Conservation (phyloP, 2,888 invertebrate genomes). For the Coleophora flavipennella region DNA sequence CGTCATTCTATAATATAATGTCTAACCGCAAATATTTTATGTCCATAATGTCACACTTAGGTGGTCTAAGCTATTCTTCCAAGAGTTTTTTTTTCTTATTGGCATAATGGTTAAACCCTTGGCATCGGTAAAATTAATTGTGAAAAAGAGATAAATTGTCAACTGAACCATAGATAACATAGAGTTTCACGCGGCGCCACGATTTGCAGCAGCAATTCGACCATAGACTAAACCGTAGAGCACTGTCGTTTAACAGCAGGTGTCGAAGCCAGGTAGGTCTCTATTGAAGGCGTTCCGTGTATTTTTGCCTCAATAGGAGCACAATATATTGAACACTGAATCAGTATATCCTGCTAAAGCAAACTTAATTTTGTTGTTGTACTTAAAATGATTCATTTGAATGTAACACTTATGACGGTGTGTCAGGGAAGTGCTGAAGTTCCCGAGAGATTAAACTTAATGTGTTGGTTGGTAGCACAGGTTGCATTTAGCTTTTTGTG, state of each 20-base stretch:
- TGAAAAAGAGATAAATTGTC: slow-evolving; percentile 8
- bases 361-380: slow-evolving; percentile 5
- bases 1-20: too few relatives aligned
- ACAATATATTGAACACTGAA: slow-evolving; percentile 29
- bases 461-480: slow-evolving; percentile 4
- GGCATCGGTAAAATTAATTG: slow-evolving; percentile 10
- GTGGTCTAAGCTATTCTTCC: slow-evolving; percentile 1
- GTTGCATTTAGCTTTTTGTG: slow-evolving; percentile 25
- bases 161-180: not conserved
- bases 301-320: slow-evolving; percentile 40
- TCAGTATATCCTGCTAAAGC: slow-evolving; percentile 17
- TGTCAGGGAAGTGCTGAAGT: slow-evolving; percentile 1
- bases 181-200: slow-evolving; percentile 60
- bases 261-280: slow-evolving; percentile 54
- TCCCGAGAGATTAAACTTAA: not conserved
- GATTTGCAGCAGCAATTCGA: slow-evolving; percentile 25
- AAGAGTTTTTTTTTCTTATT: slow-evolving; percentile 5
- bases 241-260: slow-evolving; percentile 38
- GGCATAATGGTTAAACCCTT: too few relatives aligned
- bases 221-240: slow-evolving; percentile 20
- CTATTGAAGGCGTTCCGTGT: slow-evolving; percentile 45
- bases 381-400: too few relatives aligned
- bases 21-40: too few relatives aligned
- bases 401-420: too few relatives aligned
- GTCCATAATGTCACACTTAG: too few relatives aligned